Conservation (phyloP, 2,797 vertebrate genomes). For the Cossypha niveicapilla region DNA sequence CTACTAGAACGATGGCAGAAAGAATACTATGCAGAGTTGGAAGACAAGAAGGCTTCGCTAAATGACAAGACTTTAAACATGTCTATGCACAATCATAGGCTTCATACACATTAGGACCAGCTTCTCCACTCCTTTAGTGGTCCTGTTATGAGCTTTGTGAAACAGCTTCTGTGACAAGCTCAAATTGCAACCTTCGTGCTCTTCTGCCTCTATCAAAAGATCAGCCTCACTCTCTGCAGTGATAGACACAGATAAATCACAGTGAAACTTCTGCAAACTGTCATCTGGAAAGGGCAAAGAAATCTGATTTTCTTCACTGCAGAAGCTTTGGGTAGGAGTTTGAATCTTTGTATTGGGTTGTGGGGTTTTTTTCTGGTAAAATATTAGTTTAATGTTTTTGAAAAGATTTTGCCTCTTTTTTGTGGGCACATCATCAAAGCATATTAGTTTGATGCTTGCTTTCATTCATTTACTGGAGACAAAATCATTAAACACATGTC, state of each 20-base stretch:
- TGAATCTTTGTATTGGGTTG: neutral
- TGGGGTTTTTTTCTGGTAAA: neutral
- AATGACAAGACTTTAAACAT: neutral
- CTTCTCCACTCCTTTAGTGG: neutral
- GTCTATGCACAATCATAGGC: neutral
- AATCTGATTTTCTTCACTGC: neutral
- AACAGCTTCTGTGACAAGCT: neutral
- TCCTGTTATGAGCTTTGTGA: neutral
- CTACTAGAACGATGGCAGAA: neutral
- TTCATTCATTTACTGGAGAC: conserved; percentile 53
- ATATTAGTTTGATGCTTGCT: conserved; percentile 41
- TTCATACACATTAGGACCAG: neutral
- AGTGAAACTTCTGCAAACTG: neutral
- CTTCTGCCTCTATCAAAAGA: neutral
- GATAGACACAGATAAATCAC: neutral
- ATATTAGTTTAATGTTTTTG: neutral
- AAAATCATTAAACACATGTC: conserved; percentile 53
- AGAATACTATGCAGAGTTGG: neutral
- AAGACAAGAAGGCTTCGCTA: neutral
- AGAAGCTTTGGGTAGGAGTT: neutral
- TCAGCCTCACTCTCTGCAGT: neutral
- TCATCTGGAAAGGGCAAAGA: neutral
- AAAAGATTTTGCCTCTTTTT: neutral
- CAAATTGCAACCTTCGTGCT: neutral
- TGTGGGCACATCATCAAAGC: conserved; percentile 27